Conservation (phyloP, 2,113 vertebrate species). For the Chinchilla lanigera region DNA sequence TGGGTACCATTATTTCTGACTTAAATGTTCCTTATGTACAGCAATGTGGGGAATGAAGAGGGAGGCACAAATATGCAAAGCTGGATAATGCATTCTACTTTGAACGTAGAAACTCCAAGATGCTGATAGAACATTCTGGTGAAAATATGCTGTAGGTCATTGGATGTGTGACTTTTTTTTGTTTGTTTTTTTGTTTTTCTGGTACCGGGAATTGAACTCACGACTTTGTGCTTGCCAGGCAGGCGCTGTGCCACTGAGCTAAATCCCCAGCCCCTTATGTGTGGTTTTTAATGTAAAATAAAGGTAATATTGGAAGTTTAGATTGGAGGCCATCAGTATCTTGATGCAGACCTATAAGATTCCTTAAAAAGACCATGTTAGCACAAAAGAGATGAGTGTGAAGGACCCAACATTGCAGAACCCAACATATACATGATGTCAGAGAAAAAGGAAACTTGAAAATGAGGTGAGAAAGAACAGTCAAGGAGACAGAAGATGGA, state of each 20-base stretch:
- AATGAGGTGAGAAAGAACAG: background rate
- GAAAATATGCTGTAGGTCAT: background rate
- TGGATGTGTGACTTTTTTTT: too few species aligned
- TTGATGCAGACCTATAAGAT: background rate
- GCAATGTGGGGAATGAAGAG: background rate
- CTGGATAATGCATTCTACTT: background rate
- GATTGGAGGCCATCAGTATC: background rate
- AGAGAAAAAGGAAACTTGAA: background rate
- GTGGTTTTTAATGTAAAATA: background rate
- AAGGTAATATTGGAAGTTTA: background rate
- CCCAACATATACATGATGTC: background rate
- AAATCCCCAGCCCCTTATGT: too few species aligned
- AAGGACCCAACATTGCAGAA: background rate
- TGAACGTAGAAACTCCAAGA: background rate
- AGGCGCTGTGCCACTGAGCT: too few species aligned
- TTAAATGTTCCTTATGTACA: background rate
- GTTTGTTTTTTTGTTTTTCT: too few species aligned
- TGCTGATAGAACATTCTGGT: background rate
- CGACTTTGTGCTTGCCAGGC: too few species aligned
- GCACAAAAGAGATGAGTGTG: background rate
- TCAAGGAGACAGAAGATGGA: background rate
- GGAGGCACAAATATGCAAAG: background rate
- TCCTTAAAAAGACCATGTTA: background rate
- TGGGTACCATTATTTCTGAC: slow-evolving; percentile 10
- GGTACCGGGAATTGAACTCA: too few species aligned